Evolutionary conservation across 2,888 invertebrate species (phyloP), one percentile per base, ranked within the genome.

Genomic region (Rhimphoctona megacephalus): DNA sequence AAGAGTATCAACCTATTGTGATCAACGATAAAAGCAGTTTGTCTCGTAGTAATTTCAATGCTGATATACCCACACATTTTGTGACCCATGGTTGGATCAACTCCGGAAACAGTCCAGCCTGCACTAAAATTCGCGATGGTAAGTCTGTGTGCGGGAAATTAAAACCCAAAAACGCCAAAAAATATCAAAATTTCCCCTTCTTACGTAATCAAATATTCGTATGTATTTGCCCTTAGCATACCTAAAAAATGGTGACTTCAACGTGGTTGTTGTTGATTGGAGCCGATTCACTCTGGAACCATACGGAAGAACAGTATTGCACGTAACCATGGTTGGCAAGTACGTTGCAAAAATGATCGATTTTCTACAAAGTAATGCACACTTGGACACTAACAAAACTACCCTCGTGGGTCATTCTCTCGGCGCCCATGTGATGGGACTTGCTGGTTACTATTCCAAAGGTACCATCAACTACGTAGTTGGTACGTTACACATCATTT

Each of bases 251-350:
- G 91, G 87, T 0, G 90, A 93, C 69, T 92, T 90, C 86, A 94
- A 93, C 77, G 88, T 93, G 8, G 91, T 94, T 61, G 88, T 92
- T 14, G 87, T 93, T 19, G 93, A 94, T 69, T 94, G 93, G 93
- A 88, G 91, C 30, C 83, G 69, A 22, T 90, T 92, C 30, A 74
- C 91, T 0, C 14, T 79, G 1, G 81, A 66, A 9, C 78, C 87
- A 1, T 93, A 94, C 46, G 0, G 86, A 0, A 89, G 87, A 78
- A 90, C 92, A 6, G 88, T 88, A 22, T 67, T 36, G 1, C 90
- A 89, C 3, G 93, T 93, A 0, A 6, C 81, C 5, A 84, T 87
- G 52, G 89, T 93, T 11, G 91, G 88, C 19, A 67, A 87, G 11
- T 87, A 87, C 30, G 89, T 92, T 5, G 74, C 91, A 3, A 46